Base-by-base conservation (phyloP, 2,888 invertebrate genomes). In the Andrena bucephala region DNA sequence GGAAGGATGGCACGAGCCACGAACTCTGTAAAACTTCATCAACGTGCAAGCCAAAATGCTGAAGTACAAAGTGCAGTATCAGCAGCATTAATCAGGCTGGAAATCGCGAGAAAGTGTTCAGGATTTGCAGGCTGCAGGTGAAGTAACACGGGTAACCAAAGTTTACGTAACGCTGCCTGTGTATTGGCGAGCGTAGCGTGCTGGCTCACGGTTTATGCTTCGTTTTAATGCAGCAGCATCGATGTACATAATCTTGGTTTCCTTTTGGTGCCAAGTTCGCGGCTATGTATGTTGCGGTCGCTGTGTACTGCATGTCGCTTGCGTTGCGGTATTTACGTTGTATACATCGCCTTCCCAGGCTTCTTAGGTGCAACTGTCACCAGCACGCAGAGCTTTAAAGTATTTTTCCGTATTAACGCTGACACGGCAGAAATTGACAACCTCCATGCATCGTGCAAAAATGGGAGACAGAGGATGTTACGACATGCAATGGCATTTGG, bases 221-320 rank as follows among this genome's bases (percentile, higher is more conserved):
- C 83, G 83, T 83, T 83, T 83, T 77, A 77, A 83, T 73, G 48
- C 72, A 60, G 57, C 73, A 66, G 66, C 77, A 62, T 24, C 83
- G 73, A 83, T 77, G 72, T 63, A 69, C 83, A 60, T 77, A 83
- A 77, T 77, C 83, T 68, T 60, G 83, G 76, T 77, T 83, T 83
- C 83, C 82, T 82, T 69, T 72, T 60, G 76, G 31, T 68, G 83
- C 82, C 82, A 81, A 81, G 82, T 82, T 81, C 82, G 74, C 66
- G 69, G 70, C 73, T 76, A 20, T 66, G 67, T 77, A 65, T 69
- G 77, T 82, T 68, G 77, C 67, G 77, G 76, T 82, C 71, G 6
- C 8, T 50, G 27, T 63, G 5, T 20, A 67, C 48, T 20, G n/a
- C 69, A 48, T 67, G 66, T 81, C 50, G 59, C 59, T 29, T 54